These are phyloP conservation scores for Macroglossus sobrinus DNA, from an alignment of 2,113 vertebrate genomes.

Conservation along the genomic window DNA sequence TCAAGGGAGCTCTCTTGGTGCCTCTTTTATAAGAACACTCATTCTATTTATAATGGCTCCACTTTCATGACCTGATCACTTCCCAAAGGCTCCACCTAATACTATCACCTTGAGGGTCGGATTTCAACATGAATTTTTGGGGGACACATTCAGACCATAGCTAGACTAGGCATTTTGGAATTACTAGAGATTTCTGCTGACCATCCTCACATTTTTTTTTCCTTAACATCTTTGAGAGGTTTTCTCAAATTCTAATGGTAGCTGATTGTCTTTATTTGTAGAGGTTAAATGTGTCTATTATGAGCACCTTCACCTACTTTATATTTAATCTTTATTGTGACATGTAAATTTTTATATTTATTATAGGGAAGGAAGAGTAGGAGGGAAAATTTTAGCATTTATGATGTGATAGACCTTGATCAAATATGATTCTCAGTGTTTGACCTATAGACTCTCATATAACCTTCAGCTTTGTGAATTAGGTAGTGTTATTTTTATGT, in stretches of 20 bases:
- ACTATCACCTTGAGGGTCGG: background rate
- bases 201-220: background rate
- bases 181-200: background rate
- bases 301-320: background rate
- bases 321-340: background rate
- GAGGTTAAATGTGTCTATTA: background rate
- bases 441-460: background rate
- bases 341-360: background rate
- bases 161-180: background rate
- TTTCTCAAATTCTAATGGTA: background rate
- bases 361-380: background rate
- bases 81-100: background rate
- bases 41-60: background rate
- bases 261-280: background rate
- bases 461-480: background rate
- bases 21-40: background rate
- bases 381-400: background rate
- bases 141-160: background rate
- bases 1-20: background rate
- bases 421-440: background rate
- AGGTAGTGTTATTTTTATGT: background rate
- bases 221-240: background rate
- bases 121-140: background rate
- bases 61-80: background rate
- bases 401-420: background rate